Evolutionary conservation across 53 echinoderm and acorn worm species (phyloP).

Genomic region (Antedon mediterranea): DNA sequence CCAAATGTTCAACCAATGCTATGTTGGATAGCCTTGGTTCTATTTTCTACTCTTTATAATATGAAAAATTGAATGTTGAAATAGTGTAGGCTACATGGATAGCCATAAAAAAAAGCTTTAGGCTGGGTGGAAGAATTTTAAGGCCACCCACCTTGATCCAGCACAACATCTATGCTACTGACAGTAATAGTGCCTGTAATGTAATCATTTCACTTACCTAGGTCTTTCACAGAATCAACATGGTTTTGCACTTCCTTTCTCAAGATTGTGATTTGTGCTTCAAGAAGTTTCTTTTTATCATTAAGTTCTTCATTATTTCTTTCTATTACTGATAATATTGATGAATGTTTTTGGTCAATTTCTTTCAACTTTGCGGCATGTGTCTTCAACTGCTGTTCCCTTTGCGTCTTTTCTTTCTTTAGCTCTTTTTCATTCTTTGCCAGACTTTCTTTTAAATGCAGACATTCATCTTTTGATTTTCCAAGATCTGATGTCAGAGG

Average conservation of each 20-base stretch:
- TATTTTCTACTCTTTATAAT: no score
- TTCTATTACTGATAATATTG: conserved; percentile 57
- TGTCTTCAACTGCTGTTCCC: conserved; percentile 34
- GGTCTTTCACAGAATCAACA: conserved; percentile 53
- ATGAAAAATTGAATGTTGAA: no score
- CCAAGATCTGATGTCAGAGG: conserved; percentile 46
- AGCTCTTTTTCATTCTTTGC: conserved; percentile 36
- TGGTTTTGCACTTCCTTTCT: conserved; percentile 71
- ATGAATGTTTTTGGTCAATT: conserved; percentile 57
- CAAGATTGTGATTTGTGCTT: conserved; percentile 49
- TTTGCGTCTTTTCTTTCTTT: conserved; percentile 36
- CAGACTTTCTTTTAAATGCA: conserved; percentile 32
- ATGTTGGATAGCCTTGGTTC: no score
- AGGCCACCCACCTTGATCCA: no score
- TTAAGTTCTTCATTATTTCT: conserved; percentile 53
- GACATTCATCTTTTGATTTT: conserved; percentile 31
- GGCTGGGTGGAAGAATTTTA: no score
- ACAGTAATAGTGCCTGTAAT: no score
- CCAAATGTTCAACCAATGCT: no score
- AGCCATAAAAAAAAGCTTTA: no score
- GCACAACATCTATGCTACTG: no score
- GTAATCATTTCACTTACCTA: conserved; percentile 30
- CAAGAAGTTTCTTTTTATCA: conserved; percentile 34
- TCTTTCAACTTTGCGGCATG: conserved; percentile 65
- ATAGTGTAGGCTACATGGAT: no score